These are phyloP conservation scores for Gari tellinella DNA, from an alignment of 2,888 invertebrate species.

Conservation along the genomic window DNA sequence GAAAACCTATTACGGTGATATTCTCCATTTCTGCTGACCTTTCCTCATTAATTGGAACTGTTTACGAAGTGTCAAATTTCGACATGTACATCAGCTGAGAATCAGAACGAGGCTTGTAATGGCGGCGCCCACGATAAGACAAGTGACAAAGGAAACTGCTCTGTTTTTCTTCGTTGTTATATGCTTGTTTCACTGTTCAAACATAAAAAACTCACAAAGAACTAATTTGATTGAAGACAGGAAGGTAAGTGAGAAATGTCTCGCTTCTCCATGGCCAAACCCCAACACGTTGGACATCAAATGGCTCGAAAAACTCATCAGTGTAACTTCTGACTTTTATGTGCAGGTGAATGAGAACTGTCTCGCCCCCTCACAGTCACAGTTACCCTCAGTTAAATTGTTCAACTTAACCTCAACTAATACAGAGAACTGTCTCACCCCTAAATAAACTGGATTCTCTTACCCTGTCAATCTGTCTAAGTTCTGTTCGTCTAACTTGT, in stretches of 20 bases:
- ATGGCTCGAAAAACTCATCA: too few species aligned
- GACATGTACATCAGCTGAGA: constrained; percentile 3
- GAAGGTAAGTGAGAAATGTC: too few species aligned
- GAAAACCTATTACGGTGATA: too few species aligned
- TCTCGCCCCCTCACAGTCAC: too few species aligned
- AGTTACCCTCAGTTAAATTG: too few species aligned
- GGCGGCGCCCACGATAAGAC: constrained; percentile 4
- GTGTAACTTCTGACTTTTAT: too few species aligned
- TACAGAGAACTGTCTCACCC: too few species aligned
- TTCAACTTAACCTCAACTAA: too few species aligned
- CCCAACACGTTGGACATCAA: not conserved
- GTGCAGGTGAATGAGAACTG: too few species aligned
- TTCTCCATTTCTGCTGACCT: too few species aligned
- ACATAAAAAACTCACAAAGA: not conserved
- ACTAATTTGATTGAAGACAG: not conserved
- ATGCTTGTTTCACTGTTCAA: not conserved
- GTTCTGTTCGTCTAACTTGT: not conserved
- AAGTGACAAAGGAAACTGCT: not conserved
- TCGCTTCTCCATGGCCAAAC: not conserved
- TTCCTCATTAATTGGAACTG: too few species aligned
- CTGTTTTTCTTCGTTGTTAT: not conserved
- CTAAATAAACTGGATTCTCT: too few species aligned
- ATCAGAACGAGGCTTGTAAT: constrained; percentile 7
- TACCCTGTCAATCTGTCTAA: not conserved
- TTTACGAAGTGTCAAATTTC: not conserved